Conservation (phyloP, 2,113 vertebrate genomes). For the Pardalotus punctatus region DNA sequence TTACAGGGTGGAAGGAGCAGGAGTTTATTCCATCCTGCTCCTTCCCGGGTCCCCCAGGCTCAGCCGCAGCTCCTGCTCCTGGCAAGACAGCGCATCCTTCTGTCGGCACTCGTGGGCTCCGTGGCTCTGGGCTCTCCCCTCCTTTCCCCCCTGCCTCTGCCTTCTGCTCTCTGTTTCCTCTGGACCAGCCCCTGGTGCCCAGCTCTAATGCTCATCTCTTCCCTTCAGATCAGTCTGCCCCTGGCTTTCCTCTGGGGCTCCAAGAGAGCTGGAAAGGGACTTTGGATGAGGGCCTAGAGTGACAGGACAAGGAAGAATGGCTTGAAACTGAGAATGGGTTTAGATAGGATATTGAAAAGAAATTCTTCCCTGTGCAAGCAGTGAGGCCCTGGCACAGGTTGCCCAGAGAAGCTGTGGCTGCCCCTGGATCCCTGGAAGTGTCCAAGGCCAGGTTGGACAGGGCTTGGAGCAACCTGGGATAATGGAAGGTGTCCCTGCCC, state of each 20-base stretch:
- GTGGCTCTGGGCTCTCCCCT: neutral
- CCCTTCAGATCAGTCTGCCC: neutral
- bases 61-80: neutral
- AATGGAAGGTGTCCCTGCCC: neutral
- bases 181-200: neutral
- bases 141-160: neutral
- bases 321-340: neutral
- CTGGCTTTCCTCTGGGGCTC: neutral
- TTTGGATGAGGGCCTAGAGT: neutral
- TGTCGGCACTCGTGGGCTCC: neutral
- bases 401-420: neutral
- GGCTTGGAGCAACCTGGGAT: neutral
- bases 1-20: neutral
- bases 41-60: neutral
- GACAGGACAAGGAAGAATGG: neutral
- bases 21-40: neutral
- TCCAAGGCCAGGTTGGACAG: accelerated
- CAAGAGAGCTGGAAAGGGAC: neutral
- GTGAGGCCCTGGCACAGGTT: neutral
- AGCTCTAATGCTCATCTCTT: accelerated
- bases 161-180: neutral
- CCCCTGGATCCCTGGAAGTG: neutral
- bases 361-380: neutral
- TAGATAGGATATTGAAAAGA: neutral
- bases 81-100: neutral